Conservation (phyloP, 2,113 vertebrate genomes). For the Bos indicus region DNA sequence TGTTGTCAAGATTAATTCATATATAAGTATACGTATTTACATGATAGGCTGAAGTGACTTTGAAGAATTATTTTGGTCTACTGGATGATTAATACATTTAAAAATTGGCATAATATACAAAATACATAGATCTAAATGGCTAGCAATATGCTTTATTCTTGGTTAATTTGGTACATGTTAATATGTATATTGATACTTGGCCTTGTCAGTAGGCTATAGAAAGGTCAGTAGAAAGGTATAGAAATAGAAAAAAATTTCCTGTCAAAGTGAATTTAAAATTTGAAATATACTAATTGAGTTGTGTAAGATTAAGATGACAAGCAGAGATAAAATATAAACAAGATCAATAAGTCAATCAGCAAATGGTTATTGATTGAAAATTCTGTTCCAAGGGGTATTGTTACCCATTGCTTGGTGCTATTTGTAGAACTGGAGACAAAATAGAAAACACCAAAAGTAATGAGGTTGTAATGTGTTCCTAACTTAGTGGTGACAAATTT, state of each 20-base stretch:
- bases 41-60: neutral
- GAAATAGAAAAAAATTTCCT: neutral
- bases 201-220: neutral
- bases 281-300: constrained; percentile 4
- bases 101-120: neutral
- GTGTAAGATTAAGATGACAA: neutral
- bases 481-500: neutral
- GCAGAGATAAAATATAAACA: neutral
- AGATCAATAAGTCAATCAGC: neutral
- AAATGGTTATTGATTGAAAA: neutral
- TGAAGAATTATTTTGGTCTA: neutral
- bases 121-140: neutral
- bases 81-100: constrained; percentile 44
- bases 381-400: neutral
- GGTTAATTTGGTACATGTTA: neutral
- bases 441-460: neutral
- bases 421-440: constrained; percentile 19
- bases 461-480: neutral
- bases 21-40: neutral
- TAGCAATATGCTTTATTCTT: neutral
- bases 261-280: neutral
- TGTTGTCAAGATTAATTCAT: constrained; percentile 50
- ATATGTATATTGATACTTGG: neutral
- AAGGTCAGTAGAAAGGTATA: neutral
- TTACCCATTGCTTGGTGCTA: neutral